Conservation (phyloP, 2,888 invertebrate species). For the Synergus itoensis region DNA sequence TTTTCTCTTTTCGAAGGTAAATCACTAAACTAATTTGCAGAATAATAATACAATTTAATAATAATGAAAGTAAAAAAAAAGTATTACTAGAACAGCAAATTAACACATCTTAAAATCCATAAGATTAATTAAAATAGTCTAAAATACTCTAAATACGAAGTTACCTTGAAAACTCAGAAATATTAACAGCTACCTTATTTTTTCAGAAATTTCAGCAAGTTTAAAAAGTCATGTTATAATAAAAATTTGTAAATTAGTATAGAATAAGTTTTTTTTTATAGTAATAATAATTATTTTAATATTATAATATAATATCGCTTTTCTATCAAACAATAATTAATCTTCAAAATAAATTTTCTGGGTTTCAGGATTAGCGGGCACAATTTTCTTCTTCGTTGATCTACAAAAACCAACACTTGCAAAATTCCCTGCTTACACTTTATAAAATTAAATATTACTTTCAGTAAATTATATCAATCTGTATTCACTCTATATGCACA, state of each 20-base stretch:
- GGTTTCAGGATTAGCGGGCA: conserved; percentile 83
- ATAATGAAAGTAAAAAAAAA: neutral
- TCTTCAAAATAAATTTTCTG: neutral
- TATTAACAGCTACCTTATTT: no score
- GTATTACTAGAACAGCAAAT: no score
- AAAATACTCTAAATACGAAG: no score
- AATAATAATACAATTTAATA: no score
- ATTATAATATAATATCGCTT: no score
- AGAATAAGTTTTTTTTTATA: neutral
- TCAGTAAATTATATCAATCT: neutral
- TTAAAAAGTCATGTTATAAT: no score
- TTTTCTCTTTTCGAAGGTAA: conserved; percentile 90
- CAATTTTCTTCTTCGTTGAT: conserved; percentile 87
- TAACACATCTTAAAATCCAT: neutral
- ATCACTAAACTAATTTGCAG: conserved; percentile 6
- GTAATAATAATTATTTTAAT: neutral
- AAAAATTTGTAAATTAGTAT: no score
- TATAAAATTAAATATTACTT: conserved; percentile 69
- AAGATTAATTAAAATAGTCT: neutral
- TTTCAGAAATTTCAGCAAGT: no score
- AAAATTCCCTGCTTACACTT: conserved; percentile 86
- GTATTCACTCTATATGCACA: no score
- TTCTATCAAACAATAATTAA: no score
- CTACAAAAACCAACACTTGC: conserved; percentile 83
- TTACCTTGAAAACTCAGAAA: neutral